Base-by-base conservation (phyloP, 2,113 vertebrate species). In the Cygnus atratus region DNA sequence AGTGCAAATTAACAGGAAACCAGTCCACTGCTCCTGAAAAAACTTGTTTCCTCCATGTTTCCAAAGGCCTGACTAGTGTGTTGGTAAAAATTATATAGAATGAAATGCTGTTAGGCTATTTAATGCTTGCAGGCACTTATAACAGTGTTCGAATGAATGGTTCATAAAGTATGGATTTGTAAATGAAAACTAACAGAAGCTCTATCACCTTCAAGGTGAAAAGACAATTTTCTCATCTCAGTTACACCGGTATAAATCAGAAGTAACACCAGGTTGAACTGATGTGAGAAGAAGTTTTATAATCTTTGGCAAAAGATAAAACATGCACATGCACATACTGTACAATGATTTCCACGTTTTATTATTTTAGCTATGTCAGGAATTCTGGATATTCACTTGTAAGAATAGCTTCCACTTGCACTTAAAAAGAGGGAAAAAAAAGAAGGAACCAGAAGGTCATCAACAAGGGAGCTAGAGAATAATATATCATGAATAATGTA, bases 401-500 rank as follows among this genome's bases (percentile, higher is more conserved):
- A 75, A 87, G 57, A 91, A 95, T n/a, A 96, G 80, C 48, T 96
- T 95, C 50, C 39, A 75, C 80, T 76, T 84, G 37, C 57, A 92
- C 52, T 82, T 65, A 50, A 57, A 82, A 46, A 46, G 20, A 46
- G 46, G 20, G 44, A 92, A 93, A 55, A 73, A 48, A 18, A 35
- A 85, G 52, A 5, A 9, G 2, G 84, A 96, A 95, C 93, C 65
- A 92, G 92, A 92, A 95, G 92, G 96, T 96, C 96, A 96, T 96
- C 88, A 96, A 92, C 88, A 82, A 95, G 92, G 95, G 93, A 96
- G 31, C 31, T 89, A 59, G 74, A 91, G 84, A 95, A 94, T 87
- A 95, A 96, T 95, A 58, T 91, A 84, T 95, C 84, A 96, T 95
- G 92, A 96, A 96, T 95, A 94, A 96, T 93, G 96, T 92, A 96